Evolutionary conservation across 2,113 vertebrate species (phyloP).

Genomic region (Otus sunia): DNA sequence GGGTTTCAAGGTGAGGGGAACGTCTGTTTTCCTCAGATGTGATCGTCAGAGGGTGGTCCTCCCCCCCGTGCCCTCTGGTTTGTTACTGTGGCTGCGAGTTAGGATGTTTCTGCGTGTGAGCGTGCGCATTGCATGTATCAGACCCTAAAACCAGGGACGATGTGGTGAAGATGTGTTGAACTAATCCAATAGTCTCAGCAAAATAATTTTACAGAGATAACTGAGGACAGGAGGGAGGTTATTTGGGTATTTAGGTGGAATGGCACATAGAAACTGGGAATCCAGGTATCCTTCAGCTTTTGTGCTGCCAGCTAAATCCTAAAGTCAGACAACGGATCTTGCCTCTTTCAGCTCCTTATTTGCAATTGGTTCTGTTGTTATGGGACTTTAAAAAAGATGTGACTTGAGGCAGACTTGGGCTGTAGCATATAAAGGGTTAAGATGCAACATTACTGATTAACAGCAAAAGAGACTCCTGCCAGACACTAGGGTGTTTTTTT

Average conservation of each 20-base stretch:
- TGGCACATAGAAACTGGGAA: background rate
- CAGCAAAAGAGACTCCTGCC: background rate
- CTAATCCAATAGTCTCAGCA: background rate
- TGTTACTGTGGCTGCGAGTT: background rate
- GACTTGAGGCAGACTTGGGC: background rate
- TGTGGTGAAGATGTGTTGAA: background rate
- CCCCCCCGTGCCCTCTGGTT: background rate
- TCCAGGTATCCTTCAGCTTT: background rate
- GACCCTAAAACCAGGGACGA: background rate
- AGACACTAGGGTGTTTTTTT: background rate
- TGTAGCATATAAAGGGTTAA: background rate
- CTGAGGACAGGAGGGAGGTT: background rate
- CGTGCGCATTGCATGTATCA: background rate
- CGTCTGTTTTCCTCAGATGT: constrained; percentile 22
- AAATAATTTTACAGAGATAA: background rate
- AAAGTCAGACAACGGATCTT: background rate
- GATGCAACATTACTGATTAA: background rate
- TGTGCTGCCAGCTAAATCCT: background rate
- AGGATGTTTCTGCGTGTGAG: background rate
- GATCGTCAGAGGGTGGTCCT: constrained; percentile 36
- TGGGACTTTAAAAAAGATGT: background rate
- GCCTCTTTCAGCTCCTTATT: background rate
- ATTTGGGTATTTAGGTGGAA: background rate
- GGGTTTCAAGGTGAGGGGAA: constrained; percentile 36
- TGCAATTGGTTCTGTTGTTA: background rate